phyloP scores from a whole-genome alignment of 1,140 invertebrate species.

The Temnothorax curvispinosus region DNA sequence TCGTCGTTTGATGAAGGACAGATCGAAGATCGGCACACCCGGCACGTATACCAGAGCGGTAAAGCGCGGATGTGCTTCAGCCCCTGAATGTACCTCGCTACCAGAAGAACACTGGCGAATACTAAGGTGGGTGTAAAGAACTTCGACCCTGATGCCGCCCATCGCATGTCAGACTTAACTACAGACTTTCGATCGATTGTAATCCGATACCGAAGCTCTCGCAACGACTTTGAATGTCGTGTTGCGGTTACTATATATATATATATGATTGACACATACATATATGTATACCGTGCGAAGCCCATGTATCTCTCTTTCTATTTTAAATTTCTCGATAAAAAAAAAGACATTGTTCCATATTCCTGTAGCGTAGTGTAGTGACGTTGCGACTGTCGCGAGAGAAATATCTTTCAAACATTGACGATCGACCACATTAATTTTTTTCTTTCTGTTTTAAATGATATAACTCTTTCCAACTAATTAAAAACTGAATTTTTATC shows the following conservation, averaged over 20 bases:
- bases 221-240: slow-evolving; percentile 1
- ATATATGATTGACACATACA: not conserved
- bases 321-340: not conserved
- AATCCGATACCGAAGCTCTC: not conserved
- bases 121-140: not conserved
- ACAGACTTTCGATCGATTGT: not conserved
- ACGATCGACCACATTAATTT: not conserved
- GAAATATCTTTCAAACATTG: not conserved
- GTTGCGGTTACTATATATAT: not conserved
- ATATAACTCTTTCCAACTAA: too few relatives aligned
- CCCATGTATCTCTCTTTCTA: not conserved
- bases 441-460: not conserved
- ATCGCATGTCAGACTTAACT: not conserved
- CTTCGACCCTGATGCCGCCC: not conserved
- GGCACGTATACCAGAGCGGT: not conserved
- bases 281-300: not conserved
- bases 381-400: not conserved
- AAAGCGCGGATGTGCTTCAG: not conserved
- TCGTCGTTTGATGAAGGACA: not conserved
- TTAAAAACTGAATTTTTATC: too few relatives aligned
- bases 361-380: not conserved
- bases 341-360: not conserved
- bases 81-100: not conserved
- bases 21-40: not conserved
- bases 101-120: not conserved